Conservation (phyloP, 2,113 vertebrate genomes). For the Alexandromys fortis region DNA sequence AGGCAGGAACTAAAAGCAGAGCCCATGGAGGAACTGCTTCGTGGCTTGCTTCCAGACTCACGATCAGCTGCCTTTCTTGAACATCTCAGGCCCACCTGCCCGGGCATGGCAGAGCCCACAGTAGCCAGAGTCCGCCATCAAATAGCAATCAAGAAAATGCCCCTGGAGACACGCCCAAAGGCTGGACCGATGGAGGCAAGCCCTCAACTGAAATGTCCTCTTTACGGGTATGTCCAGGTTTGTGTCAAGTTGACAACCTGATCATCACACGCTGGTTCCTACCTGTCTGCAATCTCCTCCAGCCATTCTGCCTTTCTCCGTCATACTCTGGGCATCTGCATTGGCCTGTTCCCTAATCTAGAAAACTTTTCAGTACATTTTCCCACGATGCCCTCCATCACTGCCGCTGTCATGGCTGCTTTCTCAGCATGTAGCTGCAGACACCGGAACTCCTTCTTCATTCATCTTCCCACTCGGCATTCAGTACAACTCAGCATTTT, state of each 20-base stretch:
- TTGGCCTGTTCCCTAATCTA: not conserved
- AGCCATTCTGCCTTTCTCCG: not conserved
- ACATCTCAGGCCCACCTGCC: not conserved
- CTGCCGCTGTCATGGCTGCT: accelerated
- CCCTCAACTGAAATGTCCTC: not conserved
- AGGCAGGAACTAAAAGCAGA: not conserved
- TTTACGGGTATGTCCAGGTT: not conserved
- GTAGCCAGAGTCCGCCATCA: not conserved
- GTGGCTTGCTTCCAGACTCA: not conserved
- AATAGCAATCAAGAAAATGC: not conserved
- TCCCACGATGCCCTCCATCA: accelerated
- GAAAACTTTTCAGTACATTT: not conserved
- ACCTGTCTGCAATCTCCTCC: not conserved
- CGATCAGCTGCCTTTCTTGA: not conserved
- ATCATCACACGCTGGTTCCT: not conserved
- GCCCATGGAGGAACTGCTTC: not conserved
- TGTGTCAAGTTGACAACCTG: too few species aligned
- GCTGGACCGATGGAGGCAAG: not conserved
- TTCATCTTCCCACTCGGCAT: not conserved
- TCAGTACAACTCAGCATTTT: accelerated
- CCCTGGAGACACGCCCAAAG: not conserved
- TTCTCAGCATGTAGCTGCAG: too few species aligned
- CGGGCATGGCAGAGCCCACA: not conserved
- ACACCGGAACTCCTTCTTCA: not conserved
- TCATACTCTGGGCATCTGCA: accelerated